Conservation (phyloP, 1,140 invertebrate species). For the Sogatella furcifera region DNA sequence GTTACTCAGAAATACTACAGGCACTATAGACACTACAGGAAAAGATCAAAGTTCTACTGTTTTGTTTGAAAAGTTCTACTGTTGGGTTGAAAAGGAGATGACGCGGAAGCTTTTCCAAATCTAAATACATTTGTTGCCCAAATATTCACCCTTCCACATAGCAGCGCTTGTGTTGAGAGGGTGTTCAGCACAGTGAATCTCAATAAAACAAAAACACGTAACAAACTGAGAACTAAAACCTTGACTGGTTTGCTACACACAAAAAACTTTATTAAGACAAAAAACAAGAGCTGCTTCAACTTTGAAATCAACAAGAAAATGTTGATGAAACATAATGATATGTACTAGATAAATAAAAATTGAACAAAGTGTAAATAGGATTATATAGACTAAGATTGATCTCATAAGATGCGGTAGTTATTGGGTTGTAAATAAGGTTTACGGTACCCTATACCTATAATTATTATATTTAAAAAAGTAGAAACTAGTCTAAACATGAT, state of each 20-base stretch:
- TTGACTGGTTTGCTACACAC: constrained; percentile 4
- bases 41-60: too few species aligned
- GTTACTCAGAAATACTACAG: not conserved
- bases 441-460: too few species aligned
- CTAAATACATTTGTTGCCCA: constrained; percentile 12
- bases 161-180: constrained; percentile 16
- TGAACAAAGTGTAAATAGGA: too few species aligned
- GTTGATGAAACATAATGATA: not conserved
- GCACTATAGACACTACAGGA: not conserved
- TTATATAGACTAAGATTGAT: too few species aligned
- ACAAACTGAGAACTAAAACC: constrained; percentile 6
- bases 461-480: too few species aligned
- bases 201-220: constrained; percentile 17
- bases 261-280: not conserved
- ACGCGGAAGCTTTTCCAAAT: not conserved
- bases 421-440: too few species aligned
- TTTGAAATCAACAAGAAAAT: not conserved
- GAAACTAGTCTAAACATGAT: too few species aligned
- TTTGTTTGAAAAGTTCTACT: too few species aligned
- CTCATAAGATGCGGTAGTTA: too few species aligned
- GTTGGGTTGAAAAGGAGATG: not conserved
- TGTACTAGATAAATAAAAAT: too few species aligned
- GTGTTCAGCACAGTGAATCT: constrained; percentile 16
- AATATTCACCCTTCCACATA: constrained; percentile 17
- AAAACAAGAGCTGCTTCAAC: not conserved